phyloP scores from a whole-genome alignment of 2,113 vertebrate genomes.

The Parus major region DNA sequence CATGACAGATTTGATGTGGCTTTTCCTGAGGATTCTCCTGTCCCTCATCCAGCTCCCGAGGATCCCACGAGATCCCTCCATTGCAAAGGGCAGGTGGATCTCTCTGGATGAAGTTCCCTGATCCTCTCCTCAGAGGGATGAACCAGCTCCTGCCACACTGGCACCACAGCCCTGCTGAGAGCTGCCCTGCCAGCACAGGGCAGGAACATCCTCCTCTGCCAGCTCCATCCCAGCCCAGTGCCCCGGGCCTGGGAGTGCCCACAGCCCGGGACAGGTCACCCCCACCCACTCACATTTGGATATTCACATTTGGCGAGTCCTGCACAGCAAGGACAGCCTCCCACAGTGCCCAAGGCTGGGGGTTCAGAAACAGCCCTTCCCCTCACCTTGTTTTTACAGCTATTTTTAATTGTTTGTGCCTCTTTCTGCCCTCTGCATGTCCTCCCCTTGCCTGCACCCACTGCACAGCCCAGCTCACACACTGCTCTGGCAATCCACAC shows the following conservation, averaged over 20 bases:
- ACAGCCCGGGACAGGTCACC: neutral
- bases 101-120: neutral
- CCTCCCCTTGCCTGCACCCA: neutral
- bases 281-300: neutral
- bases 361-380: neutral
- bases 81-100: fast-evolving
- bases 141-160: neutral
- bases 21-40: neutral
- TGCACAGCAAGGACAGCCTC: neutral
- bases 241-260: neutral
- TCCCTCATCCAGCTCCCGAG: neutral
- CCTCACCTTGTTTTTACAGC: neutral
- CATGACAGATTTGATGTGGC: fast-evolving
- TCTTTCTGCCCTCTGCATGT: neutral
- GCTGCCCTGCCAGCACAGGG: neutral
- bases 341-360: fast-evolving
- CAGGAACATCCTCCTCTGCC: neutral
- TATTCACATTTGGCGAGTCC: neutral
- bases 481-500: neutral
- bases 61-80: neutral
- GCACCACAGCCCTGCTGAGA: neutral
- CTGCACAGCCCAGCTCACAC: neutral
- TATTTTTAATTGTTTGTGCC: neutral
- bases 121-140: neutral
- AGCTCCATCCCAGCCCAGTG: neutral